Evolutionary conservation across 2,888 invertebrate genomes (phyloP).

Genomic region (Dryomyza anilis): DNA sequence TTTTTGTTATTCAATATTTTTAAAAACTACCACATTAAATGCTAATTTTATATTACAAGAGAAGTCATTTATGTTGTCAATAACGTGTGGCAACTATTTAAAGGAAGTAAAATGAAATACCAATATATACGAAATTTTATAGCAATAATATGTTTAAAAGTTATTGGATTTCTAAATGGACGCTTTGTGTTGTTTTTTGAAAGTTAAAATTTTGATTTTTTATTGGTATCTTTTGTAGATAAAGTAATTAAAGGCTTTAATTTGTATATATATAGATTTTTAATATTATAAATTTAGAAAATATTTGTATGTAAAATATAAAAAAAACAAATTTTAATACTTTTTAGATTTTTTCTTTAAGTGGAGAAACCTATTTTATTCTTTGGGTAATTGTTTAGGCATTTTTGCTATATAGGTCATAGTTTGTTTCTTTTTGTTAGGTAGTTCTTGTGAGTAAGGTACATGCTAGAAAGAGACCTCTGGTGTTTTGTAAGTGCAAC

Average conservation of each 20-base stretch:
- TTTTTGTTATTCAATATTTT: background rate
- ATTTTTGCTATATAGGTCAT: slow-evolving; percentile 10
- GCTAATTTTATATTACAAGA: too few relatives aligned
- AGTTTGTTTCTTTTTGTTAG: slow-evolving; percentile 14
- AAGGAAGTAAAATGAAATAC: too few relatives aligned
- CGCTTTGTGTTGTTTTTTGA: slow-evolving; percentile 32
- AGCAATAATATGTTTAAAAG: too few relatives aligned
- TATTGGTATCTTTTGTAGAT: slow-evolving; percentile 43
- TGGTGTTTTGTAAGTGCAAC: too few relatives aligned
- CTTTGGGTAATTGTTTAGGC: slow-evolving; percentile 7
- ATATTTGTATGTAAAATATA: background rate
- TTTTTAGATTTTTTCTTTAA: slow-evolving; percentile 1
- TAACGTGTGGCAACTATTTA: too few relatives aligned
- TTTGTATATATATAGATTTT: slow-evolving; percentile 16
- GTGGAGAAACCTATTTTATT: slow-evolving; percentile 5
- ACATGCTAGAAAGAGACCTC: slow-evolving; percentile 25
- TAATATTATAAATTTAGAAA: slow-evolving; percentile 14
- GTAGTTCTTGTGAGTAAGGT: too few relatives aligned
- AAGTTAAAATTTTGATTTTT: slow-evolving; percentile 24
- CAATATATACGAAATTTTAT: too few relatives aligned
- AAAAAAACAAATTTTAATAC: slow-evolving; percentile 23
- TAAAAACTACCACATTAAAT: too few relatives aligned
- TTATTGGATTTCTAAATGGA: slow-evolving; percentile 39
- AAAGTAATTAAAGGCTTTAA: slow-evolving; percentile 54
- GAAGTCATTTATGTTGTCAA: too few relatives aligned